Evolutionary conservation across 1,140 invertebrate species (phyloP).

Genomic region (Drosophila teissieri): DNA sequence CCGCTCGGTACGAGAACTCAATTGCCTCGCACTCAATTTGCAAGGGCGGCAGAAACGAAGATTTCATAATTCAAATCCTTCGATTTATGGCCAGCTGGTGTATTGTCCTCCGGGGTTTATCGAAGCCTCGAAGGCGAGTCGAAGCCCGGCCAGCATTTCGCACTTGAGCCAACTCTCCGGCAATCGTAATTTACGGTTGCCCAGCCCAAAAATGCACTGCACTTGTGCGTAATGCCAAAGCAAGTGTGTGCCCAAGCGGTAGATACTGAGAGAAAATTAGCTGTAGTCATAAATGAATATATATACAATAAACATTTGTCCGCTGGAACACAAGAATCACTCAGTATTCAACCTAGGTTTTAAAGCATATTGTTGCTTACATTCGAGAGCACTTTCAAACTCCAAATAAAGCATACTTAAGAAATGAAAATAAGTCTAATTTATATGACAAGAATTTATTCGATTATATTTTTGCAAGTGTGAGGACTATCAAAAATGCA

Average conservation of each 20-base stretch:
- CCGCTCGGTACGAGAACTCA: conserved; percentile 20
- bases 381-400: too few species aligned
- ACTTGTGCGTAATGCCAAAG: conserved; percentile 58
- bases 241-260: conserved; percentile 53
- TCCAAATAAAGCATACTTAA: too few species aligned
- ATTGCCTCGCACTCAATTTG: conserved; percentile 50
- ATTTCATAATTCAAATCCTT: conserved; percentile 66
- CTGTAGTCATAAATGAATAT: neutral
- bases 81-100: conserved; percentile 49
- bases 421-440: too few species aligned
- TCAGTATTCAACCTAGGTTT: too few species aligned
- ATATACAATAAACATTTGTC: too few species aligned
- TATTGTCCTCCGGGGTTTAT: conserved; percentile 23
- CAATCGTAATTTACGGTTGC: conserved; percentile 66
- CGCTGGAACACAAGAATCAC: too few species aligned
- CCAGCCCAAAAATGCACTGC: conserved; percentile 30
- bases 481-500: neutral
- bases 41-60: conserved; percentile 12
- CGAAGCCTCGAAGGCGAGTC: conserved; percentile 16
- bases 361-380: too few species aligned
- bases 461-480: neutral
- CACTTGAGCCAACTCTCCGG: conserved; percentile 51
- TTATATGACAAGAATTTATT: too few species aligned
- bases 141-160: conserved; percentile 16
- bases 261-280: neutral